phyloP scores from a whole-genome alignment of 2,113 vertebrate genomes.

The Melierax canorus region DNA sequence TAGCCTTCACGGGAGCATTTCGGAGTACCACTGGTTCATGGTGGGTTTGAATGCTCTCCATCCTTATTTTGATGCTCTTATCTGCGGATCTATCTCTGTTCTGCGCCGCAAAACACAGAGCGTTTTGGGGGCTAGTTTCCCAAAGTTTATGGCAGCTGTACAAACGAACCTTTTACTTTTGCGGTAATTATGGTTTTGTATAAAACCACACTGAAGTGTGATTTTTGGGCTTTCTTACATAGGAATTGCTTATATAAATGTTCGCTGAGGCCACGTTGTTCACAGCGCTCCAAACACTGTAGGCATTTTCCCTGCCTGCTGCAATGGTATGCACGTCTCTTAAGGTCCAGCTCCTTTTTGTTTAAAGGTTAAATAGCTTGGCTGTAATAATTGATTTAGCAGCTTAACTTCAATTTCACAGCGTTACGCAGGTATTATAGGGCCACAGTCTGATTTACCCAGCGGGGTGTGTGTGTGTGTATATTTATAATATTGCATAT shows the following conservation, averaged over 20 bases:
- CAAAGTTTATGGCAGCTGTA: neutral
- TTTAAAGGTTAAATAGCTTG: neutral
- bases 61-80: neutral
- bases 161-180: neutral
- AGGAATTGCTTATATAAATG: neutral
- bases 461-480: neutral
- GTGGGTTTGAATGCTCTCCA: neutral
- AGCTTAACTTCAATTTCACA: neutral
- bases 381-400: neutral
- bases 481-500: neutral
- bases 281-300: neutral
- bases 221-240: neutral
- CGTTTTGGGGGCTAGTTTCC: neutral
- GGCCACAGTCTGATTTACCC: neutral
- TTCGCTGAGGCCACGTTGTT: neutral
- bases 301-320: neutral
- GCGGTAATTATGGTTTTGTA: neutral
- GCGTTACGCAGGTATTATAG: neutral
- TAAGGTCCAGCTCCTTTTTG: neutral
- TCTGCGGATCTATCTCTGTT: rapidly evolving
- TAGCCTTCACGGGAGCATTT: rapidly evolving
- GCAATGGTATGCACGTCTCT: neutral
- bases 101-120: rapidly evolving
- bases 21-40: neutral
- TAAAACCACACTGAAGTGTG: neutral